Base-by-base conservation (phyloP, 2,113 vertebrate species). In the Chaetorhynchus papuensis region DNA sequence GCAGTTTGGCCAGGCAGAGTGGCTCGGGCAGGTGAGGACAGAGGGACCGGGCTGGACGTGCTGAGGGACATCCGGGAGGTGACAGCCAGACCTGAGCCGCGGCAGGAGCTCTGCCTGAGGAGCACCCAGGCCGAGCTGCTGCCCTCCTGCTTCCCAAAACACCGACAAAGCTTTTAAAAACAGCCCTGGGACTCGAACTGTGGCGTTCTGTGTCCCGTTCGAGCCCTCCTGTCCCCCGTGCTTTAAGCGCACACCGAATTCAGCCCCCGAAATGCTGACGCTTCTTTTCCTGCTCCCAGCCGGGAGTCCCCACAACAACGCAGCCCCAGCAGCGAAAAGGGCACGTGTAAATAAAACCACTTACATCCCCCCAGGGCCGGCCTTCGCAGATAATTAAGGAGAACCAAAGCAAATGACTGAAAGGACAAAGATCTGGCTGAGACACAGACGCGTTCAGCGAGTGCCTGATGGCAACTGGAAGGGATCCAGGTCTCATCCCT, bases 401-500 rank as follows among this genome's bases (percentile, higher is more conserved):
- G 85, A 85, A 66, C 11, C 28, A 28, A 94, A 91, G 87, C 93
- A 70, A 82, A 76, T 21, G 82, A 69, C 22, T 44, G 76, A 70
- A 79, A 91, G 81, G 91, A 89, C 88, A 91, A 64, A 86, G 91
- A 87, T 80, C 84, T 91, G 88, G 90, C 93, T 30, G 66, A 79
- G 71, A 44, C 18, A 33, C 70, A 52, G 83, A 24, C 35, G 23
- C 0, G 12, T 50, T 64, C 83, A 75, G 80, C 64, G n/a, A 84
- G 64, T 11, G 83, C 71, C 87, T 66, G 76, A 30, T 66, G 80
- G 90, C 76, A 66, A 18, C 47, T 83, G 95, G 95, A 83, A 54
- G 33, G 77, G 77, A 39, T n/a, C 81, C 95, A 95, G 84, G 16
- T 15, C 76, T 35, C 87, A 11, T 10, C 10, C 24, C 76, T 49